Base-by-base conservation (phyloP, 2,113 vertebrate species). In the Paraplagusia blochii region DNA sequence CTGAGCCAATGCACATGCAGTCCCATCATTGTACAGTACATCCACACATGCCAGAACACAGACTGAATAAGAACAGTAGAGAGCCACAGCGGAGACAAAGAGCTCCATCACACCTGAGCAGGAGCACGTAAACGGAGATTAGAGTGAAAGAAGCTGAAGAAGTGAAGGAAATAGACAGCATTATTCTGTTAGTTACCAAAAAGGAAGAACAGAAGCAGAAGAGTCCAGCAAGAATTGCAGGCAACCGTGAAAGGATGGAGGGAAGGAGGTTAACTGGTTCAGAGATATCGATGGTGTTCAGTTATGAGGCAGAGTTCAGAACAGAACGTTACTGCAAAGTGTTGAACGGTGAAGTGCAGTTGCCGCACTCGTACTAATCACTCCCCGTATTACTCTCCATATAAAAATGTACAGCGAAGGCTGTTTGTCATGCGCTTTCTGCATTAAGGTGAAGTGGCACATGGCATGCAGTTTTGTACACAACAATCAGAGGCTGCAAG, bases 21-120 rank as follows among this genome's bases (percentile, higher is more conserved):
- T 54, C 29, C 61, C 49, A 54, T 44, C 15, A 57, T 58, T 36
- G 57, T 59, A 63, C 22, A 29, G 22, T 15, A 80, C 68, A 63
- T 51, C 40, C 61, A 77, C 68, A 68, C 90, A 90, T 91, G 90
- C 90, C 60, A 68, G 50, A 79, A 73, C 64, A 79, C 77, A 71
- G 36, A 83, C 55, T 71, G 53, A 61, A 46, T 16, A 64, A n/a
- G 77, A 53, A 78, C 78, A 76, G 67, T 53, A 83, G 44, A 85
- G 63, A 80, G 69, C 79, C 63, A 81, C 36, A 70, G 72, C 60
- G 64, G 35, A 61, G 63, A 61, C 36, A 65, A 65, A 7, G 36
- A 53, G 72, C 56, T 59, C 68, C 79, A 74, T 83, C 72, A 82
- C 80, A 88, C 85, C 85, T 87, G 69, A 78, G 86, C 81, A 79